These are phyloP conservation scores for Solea senegalensis DNA, from an alignment of 2,113 vertebrate species.

Conservation along the genomic window DNA sequence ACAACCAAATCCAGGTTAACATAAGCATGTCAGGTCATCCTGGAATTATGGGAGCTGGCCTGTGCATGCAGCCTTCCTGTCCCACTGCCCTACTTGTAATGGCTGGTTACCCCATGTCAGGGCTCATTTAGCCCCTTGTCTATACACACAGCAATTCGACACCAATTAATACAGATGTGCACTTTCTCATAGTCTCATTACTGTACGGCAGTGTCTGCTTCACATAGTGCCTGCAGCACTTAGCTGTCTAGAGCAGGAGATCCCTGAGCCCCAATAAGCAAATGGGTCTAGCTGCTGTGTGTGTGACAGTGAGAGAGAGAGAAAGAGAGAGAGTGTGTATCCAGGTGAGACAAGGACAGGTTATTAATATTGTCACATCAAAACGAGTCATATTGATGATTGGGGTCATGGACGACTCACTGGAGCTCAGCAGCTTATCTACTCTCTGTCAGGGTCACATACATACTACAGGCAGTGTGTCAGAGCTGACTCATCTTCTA, in stretches of 20 bases:
- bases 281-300: constrained; percentile 40
- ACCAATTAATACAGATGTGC: constrained; percentile 38
- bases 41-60: constrained; percentile 13
- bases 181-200: constrained; percentile 55
- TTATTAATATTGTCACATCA: constrained; percentile 41
- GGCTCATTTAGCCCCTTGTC: neutral
- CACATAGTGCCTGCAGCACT: constrained; percentile 20
- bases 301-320: constrained; percentile 1
- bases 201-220: constrained; percentile 6
- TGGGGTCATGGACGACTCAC: constrained; percentile 30
- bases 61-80: constrained; percentile 23
- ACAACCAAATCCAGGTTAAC: constrained; percentile 31
- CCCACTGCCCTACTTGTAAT: constrained; percentile 66
- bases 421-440: constrained; percentile 7
- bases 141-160: neutral
- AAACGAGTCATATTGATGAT: constrained; percentile 45
- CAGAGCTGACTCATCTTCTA: constrained; percentile 1
- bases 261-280: constrained; percentile 23
- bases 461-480: neutral
- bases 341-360: constrained; percentile 38
- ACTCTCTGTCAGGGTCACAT: constrained; percentile 25
- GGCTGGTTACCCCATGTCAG: constrained; percentile 24
- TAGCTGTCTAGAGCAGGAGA: constrained; percentile 24
- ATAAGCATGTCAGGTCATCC: constrained; percentile 28
- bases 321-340: neutral